A percentile compares a stretch with the other conserved stretches of the same genome.
Evolutionary conservation across 2,888 invertebrate genomes (phyloP).

Genomic region (Caenorhabditis becei): DNA sequence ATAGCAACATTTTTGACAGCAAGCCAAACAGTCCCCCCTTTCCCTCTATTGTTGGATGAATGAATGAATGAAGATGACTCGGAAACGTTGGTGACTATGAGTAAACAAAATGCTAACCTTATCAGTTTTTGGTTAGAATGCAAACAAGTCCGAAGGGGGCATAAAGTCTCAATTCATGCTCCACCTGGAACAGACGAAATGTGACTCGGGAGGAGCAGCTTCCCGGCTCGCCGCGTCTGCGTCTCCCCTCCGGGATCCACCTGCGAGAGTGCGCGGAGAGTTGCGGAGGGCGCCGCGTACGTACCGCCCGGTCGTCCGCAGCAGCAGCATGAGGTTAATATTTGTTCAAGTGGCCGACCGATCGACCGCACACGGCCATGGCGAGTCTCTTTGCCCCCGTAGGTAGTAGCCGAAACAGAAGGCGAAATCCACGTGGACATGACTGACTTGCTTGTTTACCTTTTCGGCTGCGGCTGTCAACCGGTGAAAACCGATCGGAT

Average conservation of each 20-base stretch:
- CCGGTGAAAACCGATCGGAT: slow-evolving; percentile 48
- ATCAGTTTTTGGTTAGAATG: no score
- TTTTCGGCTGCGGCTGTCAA: slow-evolving; percentile 27
- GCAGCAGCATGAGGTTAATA: slow-evolving; percentile 55
- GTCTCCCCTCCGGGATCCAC: background rate
- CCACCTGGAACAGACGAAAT: background rate
- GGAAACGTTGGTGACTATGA: no score
- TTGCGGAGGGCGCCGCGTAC: slow-evolving; percentile 59
- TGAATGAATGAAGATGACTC: slow-evolving; percentile 33
- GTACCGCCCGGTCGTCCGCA: slow-evolving; percentile 33
- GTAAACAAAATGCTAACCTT: background rate
- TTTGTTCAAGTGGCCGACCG: slow-evolving; percentile 67
- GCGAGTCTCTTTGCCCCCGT: slow-evolving; percentile 28
- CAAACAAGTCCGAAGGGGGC: no score
- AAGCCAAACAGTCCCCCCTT: slow-evolving; percentile 26
- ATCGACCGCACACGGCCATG: slow-evolving; percentile 45
- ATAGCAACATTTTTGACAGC: slow-evolving; percentile 19
- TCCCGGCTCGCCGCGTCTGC: slow-evolving; percentile 24
- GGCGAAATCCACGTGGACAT: slow-evolving; percentile 52
- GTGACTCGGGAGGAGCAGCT: background rate
- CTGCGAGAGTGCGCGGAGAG: slow-evolving; percentile 22
- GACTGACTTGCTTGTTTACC: slow-evolving; percentile 47
- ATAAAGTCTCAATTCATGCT: no score
- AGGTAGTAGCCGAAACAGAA: slow-evolving; percentile 32
- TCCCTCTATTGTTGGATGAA: slow-evolving; percentile 30